Evolutionary conservation across 2,888 invertebrate genomes (phyloP), one percentile per base, ranked within the genome.

Genomic region (Tachina grossa): DNA sequence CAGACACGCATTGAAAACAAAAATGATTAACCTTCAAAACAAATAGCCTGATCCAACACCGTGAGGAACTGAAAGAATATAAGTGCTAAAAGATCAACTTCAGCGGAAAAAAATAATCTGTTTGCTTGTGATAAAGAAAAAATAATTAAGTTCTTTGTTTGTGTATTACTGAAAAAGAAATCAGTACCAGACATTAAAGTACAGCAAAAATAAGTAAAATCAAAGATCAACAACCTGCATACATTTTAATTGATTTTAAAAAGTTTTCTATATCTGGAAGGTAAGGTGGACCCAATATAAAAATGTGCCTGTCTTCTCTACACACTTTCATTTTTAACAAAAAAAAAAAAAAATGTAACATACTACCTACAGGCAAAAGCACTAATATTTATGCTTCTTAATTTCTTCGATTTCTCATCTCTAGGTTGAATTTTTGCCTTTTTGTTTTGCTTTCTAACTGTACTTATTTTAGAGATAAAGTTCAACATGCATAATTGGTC

Each of bases 401-500:
- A 19, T 77, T 59, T 65, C 47, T 75, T 51, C 11, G 68, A 41
- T 63, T 47, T 74, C 45, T 63, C 61, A 59, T 78, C 31, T 71
- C 49, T 76, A 76, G 75, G 79, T 83, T 75, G 79, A 76, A 51
- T 66, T 63, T 82, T 78, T 65, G 59, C 53, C 43, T 61, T 65
- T 80, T 65, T 71, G 41, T 72, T 82, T 85, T 76, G 49, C 72
- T 80, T 72, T 80, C 39, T 61, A 81, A 86, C 80, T 81, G 77
- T 74, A 81, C 72, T 80, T 78, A 41, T 81, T 86, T 83, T 76
- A 85, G 82, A 53, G 19, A 74, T 22, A 43, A 72, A 72, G 72
- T 69, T 65, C 31, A 89, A 86, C 87, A 94, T 95, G 95, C 95
- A 95, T 92, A 94, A 94, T 90, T 95, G 95, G 95, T 95, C 95